A percentile compares a stretch with the other conserved stretches of the same genome.
phyloP scores from a whole-genome alignment of 2,113 vertebrate species.

The Silurus asotus region DNA sequence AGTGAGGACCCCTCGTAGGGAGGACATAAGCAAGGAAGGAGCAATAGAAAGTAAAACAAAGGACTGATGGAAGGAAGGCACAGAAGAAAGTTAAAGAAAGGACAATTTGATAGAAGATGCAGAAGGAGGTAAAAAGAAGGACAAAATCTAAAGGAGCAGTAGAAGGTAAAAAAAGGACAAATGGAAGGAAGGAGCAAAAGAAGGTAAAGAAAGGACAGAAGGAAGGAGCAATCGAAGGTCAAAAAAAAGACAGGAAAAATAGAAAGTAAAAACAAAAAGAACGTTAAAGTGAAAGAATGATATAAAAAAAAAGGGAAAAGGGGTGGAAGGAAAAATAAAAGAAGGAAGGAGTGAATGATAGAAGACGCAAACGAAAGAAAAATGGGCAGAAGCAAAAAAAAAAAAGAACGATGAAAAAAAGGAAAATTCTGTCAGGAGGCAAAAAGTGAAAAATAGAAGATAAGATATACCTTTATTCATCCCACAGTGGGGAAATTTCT shows the following conservation, averaged over 20 bases:
- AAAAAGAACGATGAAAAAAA: not conserved
- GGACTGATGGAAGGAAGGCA: not conserved
- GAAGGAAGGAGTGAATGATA: not conserved
- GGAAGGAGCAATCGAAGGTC: not conserved
- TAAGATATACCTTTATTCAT: too few species aligned
- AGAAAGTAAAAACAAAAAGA: too few species aligned
- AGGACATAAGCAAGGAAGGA: not conserved
- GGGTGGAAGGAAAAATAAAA: not conserved
- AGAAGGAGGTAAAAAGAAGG: not conserved
- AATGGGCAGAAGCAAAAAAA: not conserved
- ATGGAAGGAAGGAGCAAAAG: not conserved
- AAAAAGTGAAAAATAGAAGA: not conserved
- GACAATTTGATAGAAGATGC: not conserved
- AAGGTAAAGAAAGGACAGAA: not conserved
- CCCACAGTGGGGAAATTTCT: too few species aligned
- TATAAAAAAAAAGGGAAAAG: not conserved
- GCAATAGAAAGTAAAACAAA: not conserved
- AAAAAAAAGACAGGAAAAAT: not conserved
- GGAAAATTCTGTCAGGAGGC: not conserved
- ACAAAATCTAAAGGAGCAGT: not conserved
- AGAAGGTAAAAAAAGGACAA: too few species aligned
- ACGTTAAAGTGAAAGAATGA: too few species aligned
- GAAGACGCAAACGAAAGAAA: not conserved
- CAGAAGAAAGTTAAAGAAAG: not conserved
- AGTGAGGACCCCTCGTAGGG: not conserved